phyloP scores from a whole-genome alignment of 2,888 invertebrate genomes.

The Tolmerus cingulatus region DNA sequence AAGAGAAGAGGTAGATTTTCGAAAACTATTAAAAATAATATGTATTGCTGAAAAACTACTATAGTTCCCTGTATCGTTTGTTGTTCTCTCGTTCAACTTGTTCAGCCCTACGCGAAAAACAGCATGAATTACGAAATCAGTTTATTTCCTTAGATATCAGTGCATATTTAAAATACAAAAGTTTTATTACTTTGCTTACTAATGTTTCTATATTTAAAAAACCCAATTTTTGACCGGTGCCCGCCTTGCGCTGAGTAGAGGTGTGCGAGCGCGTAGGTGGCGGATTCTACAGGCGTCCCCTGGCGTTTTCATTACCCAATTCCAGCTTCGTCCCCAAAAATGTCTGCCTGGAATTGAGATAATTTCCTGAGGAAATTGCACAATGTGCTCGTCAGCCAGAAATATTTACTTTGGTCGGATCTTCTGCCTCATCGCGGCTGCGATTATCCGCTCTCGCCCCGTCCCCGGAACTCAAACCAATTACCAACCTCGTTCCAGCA shows the following conservation, averaged over 20 bases:
- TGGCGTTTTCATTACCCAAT: background rate
- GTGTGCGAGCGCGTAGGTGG: background rate
- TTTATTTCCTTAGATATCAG: too few species aligned
- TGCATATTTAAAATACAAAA: too few species aligned
- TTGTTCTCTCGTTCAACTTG: too few species aligned
- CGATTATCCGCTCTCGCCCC: background rate
- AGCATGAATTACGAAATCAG: too few species aligned
- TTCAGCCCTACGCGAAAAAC: too few species aligned
- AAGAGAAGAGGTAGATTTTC: background rate
- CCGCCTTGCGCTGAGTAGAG: background rate
- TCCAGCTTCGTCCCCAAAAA: background rate
- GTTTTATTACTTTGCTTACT: background rate
- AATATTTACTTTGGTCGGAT: background rate
- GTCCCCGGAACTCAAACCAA: background rate
- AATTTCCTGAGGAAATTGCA: constrained; percentile 13
- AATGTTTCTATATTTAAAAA: background rate
- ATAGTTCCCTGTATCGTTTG: too few species aligned
- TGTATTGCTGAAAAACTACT: too few species aligned
- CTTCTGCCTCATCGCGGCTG: background rate
- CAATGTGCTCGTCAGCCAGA: background rate
- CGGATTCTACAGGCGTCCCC: background rate
- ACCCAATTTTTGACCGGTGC: background rate
- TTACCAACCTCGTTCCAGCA: background rate
- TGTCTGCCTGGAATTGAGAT: background rate
- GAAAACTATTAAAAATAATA: too few species aligned